phyloP scores from a whole-genome alignment of 2,113 vertebrate genomes.

The Terrapene triunguis region DNA sequence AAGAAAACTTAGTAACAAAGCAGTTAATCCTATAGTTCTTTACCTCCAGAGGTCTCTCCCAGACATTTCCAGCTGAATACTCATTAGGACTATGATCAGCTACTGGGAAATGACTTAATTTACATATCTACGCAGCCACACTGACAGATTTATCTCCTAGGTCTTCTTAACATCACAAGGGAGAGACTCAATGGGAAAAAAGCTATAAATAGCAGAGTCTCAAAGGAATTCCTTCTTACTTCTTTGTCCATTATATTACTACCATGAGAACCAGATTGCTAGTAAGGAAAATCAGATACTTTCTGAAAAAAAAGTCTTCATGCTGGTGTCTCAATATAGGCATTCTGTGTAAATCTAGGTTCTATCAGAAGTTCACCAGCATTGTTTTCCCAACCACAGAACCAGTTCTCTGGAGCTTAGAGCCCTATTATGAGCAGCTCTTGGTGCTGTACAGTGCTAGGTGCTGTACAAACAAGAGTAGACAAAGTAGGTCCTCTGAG shows the following conservation, averaged over 20 bases:
- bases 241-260: constrained; percentile 7
- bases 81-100: neutral
- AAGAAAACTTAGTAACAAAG: neutral
- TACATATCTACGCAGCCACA: constrained; percentile 40
- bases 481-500: neutral
- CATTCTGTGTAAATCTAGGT: neutral
- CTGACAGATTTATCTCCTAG: accelerated
- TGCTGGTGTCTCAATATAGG: neutral
- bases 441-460: neutral
- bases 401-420: neutral
- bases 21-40: neutral
- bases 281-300: neutral
- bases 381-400: neutral
- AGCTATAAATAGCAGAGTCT: neutral
- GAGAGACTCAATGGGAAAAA: neutral
- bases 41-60: neutral
- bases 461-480: neutral
- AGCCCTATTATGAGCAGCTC: neutral
- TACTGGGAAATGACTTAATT: constrained; percentile 45
- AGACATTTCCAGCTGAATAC: constrained; percentile 32
- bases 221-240: neutral
- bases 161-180: neutral
- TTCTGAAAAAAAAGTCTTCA: neutral
- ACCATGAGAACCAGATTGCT: neutral
- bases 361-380: neutral